Evolutionary conservation across 1,140 invertebrate genomes (phyloP).

Genomic region (Lanistes nyassanus): DNA sequence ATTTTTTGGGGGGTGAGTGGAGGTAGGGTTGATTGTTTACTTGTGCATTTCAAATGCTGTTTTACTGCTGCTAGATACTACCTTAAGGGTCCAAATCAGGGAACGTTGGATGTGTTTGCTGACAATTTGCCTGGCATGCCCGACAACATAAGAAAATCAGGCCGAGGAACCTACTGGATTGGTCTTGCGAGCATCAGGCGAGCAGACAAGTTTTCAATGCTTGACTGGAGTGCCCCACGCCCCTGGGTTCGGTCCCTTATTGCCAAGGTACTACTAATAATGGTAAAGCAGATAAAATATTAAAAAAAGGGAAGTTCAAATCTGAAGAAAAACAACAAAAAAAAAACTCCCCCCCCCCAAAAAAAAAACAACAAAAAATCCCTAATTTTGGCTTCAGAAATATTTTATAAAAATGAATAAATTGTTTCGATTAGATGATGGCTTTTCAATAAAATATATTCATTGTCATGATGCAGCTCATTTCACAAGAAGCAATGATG

Average conservation of each 20-base stretch:
- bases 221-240: conserved; percentile 57
- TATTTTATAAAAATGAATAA: too few species aligned
- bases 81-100: conserved; percentile 77
- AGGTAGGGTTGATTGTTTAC: too few species aligned
- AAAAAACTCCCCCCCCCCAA: too few species aligned
- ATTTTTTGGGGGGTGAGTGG: too few species aligned
- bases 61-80: conserved; percentile 74
- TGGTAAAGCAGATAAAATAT: too few species aligned
- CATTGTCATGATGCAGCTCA: conserved; percentile 68
- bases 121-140: conserved; percentile 57
- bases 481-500: conserved; percentile 69
- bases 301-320: too few species aligned
- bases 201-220: conserved; percentile 46
- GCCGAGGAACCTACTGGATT: conserved; percentile 76
- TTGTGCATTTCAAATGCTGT: too few species aligned
- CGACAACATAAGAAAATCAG: conserved; percentile 81
- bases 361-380: too few species aligned
- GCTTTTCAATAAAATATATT: neutral
- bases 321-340: too few species aligned
- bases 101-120: conserved; percentile 44
- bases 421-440: too few species aligned
- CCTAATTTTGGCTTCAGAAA: too few species aligned
- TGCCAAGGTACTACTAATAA: conserved; percentile 61
- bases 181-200: conserved; percentile 69
- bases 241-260: conserved; percentile 63